Evolutionary conservation across 1,140 invertebrate species (phyloP).

Genomic region (Saccostrea cuccullata): DNA sequence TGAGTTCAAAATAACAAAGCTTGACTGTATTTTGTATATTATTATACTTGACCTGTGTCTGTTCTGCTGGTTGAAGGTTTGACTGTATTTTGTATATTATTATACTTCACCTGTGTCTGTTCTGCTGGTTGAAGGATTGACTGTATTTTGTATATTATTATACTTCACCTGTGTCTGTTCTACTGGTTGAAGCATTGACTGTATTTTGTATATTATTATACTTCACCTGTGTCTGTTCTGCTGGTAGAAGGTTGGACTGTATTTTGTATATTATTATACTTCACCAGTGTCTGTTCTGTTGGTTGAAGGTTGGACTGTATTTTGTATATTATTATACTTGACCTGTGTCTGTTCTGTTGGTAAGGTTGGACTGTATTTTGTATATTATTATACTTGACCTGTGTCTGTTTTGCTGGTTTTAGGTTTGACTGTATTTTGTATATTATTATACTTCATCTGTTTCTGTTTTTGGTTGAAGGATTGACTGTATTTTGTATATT

Average conservation of each 20-base stretch:
- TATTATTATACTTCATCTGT: slow-evolving; percentile 29
- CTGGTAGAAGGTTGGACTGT: not conserved
- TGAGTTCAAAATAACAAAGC: too few relatives aligned
- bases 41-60: too few relatives aligned
- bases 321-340: not conserved
- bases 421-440: too few relatives aligned
- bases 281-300: slow-evolving; percentile 44
- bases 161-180: slow-evolving; percentile 43
- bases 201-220: too few relatives aligned
- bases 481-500: too few relatives aligned
- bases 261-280: not conserved
- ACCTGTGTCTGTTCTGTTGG: slow-evolving; percentile 46
- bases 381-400: slow-evolving; percentile 30
- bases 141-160: too few relatives aligned
- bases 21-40: too few relatives aligned
- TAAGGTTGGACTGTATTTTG: not conserved
- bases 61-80: too few relatives aligned
- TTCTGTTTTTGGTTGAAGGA: slow-evolving; percentile 12
- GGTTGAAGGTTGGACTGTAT: not conserved
- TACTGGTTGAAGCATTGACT: not conserved
- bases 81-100: too few relatives aligned
- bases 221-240: slow-evolving; percentile 46
- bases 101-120: slow-evolving; percentile 42
- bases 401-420: slow-evolving; percentile 29
- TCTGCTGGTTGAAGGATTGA: not conserved